Base-by-base conservation (phyloP, 2,888 invertebrate genomes). In the Drosophila anomalata region DNA sequence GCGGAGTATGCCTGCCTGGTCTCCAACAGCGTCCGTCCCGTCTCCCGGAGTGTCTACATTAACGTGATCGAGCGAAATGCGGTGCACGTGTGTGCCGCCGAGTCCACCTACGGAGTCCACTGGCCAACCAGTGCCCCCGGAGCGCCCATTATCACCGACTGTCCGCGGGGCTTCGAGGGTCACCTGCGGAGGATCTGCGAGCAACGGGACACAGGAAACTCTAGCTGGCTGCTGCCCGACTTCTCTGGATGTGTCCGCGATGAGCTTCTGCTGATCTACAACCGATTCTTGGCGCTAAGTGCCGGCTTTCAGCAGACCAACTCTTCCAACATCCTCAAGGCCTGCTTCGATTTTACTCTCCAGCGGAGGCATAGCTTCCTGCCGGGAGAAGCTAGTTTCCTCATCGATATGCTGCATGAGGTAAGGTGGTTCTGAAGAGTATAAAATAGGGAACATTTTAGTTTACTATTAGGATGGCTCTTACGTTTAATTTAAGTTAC, bases 1-100 rank as follows among this genome's bases (percentile, higher is more conserved):
- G 94, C 95, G 0, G 94, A 94, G 77, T 97, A 95, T 86, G 94
- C 95, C 0, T 97, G 97, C 88, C 94, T 95, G 85, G 96, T 96
- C 0, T 67, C 94, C 90, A 87, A 93, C 92, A 82, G 93, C 88
- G 91, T 92, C 9, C 90, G 75, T 89, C 93, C 93, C 76, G 94
- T 90, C 78, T 95, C 94, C 55, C 93, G 93, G 79, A 92, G 94
- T 89, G 92, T 95, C 87, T 94, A 95, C 88, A 95, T 96, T 75
- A 92, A 94, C 90, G 93, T 96, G 75, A 93, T 95, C 17, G 94
- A 94, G 88, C 92, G 93, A 26, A 93, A 93, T 54, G 89, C 94
- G 81, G 93, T 93, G 67, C 94, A 92, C 87, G 93, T 93, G 68
- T 96, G 93, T 91, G 92, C 79, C 75, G 93, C 88, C 85, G 95